Evolutionary conservation across 2,113 vertebrate species (phyloP).

Genomic region (Periophthalmodon schlosseri): DNA sequence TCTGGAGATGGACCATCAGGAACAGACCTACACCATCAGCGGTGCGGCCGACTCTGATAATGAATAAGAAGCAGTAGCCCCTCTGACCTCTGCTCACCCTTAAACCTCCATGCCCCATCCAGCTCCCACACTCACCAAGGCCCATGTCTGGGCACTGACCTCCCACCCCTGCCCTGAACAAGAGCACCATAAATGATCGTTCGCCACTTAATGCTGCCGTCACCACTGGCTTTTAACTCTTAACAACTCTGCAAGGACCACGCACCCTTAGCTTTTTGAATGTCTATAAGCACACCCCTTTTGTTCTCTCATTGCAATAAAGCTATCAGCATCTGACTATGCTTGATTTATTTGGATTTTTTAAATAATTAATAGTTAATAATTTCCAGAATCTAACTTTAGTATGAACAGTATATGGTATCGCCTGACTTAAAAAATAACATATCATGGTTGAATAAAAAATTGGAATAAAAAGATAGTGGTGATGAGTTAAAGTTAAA

Average conservation of each 20-base stretch:
- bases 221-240: slow-evolving; percentile 25
- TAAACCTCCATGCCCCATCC: slow-evolving; percentile 44
- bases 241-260: slow-evolving; percentile 34
- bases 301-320: slow-evolving; percentile 60
- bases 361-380: background rate
- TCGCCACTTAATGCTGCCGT: slow-evolving; percentile 36
- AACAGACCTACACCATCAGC: slow-evolving; percentile 74
- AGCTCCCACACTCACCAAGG: slow-evolving; percentile 61
- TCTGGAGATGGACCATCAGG: slow-evolving; percentile 71
- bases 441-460: slow-evolving; percentile 7
- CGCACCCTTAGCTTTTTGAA: slow-evolving; percentile 44
- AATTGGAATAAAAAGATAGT: slow-evolving; percentile 10
- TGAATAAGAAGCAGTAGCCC: slow-evolving; percentile 53
- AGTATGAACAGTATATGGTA: background rate
- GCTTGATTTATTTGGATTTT: slow-evolving; percentile 25
- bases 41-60: slow-evolving; percentile 76
- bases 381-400: background rate
- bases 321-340: slow-evolving; percentile 66
- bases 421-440: slow-evolving; percentile 3
- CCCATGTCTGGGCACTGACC: slow-evolving; percentile 65
- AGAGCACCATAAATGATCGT: slow-evolving; percentile 53
- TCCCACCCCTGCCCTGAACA: slow-evolving; percentile 64
- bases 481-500: background rate
- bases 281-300: slow-evolving; percentile 24
- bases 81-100: slow-evolving; percentile 55